A percentile compares a stretch with the other conserved stretches of the same genome.
phyloP scores from a whole-genome alignment of 2,888 invertebrate species.

The Cheilosia impressa region DNA sequence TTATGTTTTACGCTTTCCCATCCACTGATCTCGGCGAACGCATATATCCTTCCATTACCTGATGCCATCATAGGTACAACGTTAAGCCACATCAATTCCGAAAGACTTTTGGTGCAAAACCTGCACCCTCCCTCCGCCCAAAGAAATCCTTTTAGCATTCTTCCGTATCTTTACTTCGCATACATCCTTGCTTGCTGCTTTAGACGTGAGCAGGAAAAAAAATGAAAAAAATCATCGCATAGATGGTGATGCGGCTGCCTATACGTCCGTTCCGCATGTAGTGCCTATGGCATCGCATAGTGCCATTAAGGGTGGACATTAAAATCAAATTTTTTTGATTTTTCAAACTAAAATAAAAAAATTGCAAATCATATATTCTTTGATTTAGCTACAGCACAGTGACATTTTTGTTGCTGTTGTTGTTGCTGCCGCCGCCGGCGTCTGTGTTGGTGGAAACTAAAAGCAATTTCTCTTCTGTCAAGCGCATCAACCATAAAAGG shows the following conservation, averaged over 20 bases:
- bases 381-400: slow-evolving; percentile 61
- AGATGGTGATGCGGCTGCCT: slow-evolving; percentile 44
- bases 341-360: slow-evolving; percentile 48
- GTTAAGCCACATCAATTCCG: slow-evolving; percentile 70
- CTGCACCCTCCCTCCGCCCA: slow-evolving; percentile 36
- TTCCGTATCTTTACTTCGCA: slow-evolving; percentile 55
- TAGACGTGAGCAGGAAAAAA: slow-evolving; percentile 35
- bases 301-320: slow-evolving; percentile 71
- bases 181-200: slow-evolving; percentile 45
- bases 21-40: slow-evolving; percentile 58
- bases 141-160: slow-evolving; percentile 65
- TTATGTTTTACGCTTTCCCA: slow-evolving; percentile 37
- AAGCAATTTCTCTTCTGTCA: slow-evolving; percentile 74
- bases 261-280: slow-evolving; percentile 35
- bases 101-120: slow-evolving; percentile 68
- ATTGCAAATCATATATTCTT: slow-evolving; percentile 69
- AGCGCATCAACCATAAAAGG: slow-evolving; percentile 71
- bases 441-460: slow-evolving; percentile 61
- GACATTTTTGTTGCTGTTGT: slow-evolving; percentile 45
- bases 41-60: slow-evolving; percentile 69
- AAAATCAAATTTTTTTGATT: slow-evolving; percentile 66
- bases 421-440: slow-evolving; percentile 17
- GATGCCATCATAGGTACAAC: slow-evolving; percentile 52
- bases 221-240: not conserved
- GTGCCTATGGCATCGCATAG: slow-evolving; percentile 66